phyloP scores from a whole-genome alignment of 1,140 invertebrate genomes.

The Formica exsecta region DNA sequence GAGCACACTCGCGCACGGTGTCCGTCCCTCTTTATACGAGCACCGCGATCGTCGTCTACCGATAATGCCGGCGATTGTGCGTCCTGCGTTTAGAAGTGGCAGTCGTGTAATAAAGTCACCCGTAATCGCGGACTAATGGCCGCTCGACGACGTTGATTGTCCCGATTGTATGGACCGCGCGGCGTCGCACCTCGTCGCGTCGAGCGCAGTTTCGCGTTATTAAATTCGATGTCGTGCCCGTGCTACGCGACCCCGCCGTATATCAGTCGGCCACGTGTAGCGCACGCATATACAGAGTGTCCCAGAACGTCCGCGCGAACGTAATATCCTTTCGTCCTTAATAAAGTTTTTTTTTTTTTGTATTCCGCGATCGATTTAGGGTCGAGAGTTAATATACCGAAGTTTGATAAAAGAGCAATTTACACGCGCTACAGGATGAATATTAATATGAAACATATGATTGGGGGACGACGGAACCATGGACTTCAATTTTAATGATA shows the following conservation, averaged over 20 bases:
- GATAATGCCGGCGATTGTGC: conserved; percentile 58
- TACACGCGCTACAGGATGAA: background rate
- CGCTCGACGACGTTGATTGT: conserved; percentile 57
- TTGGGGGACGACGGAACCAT: background rate
- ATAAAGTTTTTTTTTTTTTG: background rate
- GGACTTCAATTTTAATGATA: background rate
- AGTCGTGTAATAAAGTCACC: conserved; percentile 52
- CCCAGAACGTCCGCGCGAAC: background rate
- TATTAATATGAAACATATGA: conserved; percentile 3
- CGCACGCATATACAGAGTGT: conserved; percentile 22
- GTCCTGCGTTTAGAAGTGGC: conserved; percentile 25
- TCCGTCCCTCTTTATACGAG: background rate
- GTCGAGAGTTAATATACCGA: background rate
- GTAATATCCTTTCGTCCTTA: conserved; percentile 5
- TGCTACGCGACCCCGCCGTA: conserved; percentile 3
- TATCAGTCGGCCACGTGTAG: conserved; percentile 46
- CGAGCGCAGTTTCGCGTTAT: conserved; percentile 52
- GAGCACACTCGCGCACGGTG: conserved; percentile 31
- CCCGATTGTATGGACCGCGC: conserved; percentile 54
- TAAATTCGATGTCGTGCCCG: conserved; percentile 50
- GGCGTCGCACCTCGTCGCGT: conserved; percentile 45
- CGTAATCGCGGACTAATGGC: conserved; percentile 52
- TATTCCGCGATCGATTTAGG: background rate
- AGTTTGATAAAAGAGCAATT: background rate
- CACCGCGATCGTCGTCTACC: conserved; percentile 21